A percentile compares a stretch with the other conserved stretches of the same genome.
These are phyloP conservation scores for Apeira syringaria DNA, from an alignment of 2,888 invertebrate species.

Conservation along the genomic window DNA sequence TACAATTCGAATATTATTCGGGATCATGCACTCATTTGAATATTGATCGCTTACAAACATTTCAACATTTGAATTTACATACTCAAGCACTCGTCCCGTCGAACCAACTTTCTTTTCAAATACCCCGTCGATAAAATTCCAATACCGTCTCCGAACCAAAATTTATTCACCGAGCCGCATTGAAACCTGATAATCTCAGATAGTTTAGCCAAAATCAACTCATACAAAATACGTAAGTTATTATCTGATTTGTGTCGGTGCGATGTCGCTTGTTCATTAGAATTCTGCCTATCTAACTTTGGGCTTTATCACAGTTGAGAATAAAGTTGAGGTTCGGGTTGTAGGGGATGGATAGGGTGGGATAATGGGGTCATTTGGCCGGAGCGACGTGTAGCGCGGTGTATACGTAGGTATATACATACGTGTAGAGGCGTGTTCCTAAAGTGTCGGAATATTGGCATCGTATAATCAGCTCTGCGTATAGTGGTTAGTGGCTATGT, in stretches of 20 bases:
- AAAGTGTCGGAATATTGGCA: conserved; percentile 66
- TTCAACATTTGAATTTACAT: conserved; percentile 31
- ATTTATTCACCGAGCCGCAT: conserved; percentile 47
- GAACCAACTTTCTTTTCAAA: conserved; percentile 32
- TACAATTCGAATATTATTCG: conserved; percentile 24
- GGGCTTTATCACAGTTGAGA: conserved; percentile 39
- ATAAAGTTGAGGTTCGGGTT: conserved; percentile 54
- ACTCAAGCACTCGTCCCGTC: conserved; percentile 15
- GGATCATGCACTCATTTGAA: conserved; percentile 32
- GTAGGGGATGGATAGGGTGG: conserved; percentile 48
- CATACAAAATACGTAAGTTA: conserved; percentile 62
- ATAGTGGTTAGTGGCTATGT: conserved; percentile 37
- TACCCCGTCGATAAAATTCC: conserved; percentile 35
- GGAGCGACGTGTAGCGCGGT: conserved; percentile 62
- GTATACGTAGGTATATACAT: conserved; percentile 42
- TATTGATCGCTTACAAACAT: conserved; percentile 32
- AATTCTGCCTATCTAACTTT: conserved; percentile 38
- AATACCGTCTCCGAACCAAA: conserved; percentile 41
- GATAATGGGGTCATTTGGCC: conserved; percentile 72
- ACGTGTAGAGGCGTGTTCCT: conserved; percentile 60
- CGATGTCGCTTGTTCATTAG: conserved; percentile 59
- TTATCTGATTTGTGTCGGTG: conserved; percentile 59
- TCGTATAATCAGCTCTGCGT: conserved; percentile 46
- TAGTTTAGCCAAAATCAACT: conserved; percentile 57
- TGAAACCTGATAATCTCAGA: conserved; percentile 54